phyloP scores from a whole-genome alignment of 2,113 vertebrate species.

The Miniopterus natalensis region DNA sequence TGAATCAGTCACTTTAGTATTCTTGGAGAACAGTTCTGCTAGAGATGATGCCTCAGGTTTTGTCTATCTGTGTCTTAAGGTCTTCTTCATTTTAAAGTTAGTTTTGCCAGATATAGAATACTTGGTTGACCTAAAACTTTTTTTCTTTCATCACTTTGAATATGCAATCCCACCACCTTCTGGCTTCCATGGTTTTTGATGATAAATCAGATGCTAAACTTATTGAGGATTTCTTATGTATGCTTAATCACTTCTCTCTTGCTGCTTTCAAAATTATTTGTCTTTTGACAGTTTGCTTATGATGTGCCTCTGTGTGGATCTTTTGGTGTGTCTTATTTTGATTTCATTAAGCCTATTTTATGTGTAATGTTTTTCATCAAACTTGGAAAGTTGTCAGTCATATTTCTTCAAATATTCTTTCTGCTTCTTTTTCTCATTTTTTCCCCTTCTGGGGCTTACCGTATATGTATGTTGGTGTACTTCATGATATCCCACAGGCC shows the following conservation, averaged over 20 bases:
- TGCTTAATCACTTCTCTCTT: too few species aligned
- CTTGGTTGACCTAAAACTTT: not conserved
- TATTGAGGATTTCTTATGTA: too few species aligned
- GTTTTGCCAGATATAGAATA: not conserved
- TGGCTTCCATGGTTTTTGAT: not conserved
- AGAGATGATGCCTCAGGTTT: not conserved
- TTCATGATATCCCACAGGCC: not conserved
- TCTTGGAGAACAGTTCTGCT: not conserved
- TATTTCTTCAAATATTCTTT: constrained; percentile 36
- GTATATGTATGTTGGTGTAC: not conserved
- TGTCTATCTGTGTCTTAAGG: not conserved
- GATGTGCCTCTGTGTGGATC: not conserved
- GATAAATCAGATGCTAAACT: too few species aligned
- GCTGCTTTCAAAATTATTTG: not conserved
- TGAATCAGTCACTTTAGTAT: not conserved
- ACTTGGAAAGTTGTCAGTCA: not conserved
- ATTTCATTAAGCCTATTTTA: not conserved
- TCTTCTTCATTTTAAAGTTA: not conserved
- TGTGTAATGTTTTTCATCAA: not conserved
- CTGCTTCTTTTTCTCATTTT: not conserved
- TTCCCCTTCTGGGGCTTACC: not conserved
- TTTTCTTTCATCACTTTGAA: not conserved
- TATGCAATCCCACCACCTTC: not conserved
- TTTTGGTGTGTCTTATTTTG: not conserved
- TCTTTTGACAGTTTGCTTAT: constrained; percentile 15